Evolutionary conservation across 2,888 invertebrate species (phyloP), one percentile per base, ranked within the genome.

Genomic region (Caenorhabditis sulstoni): DNA sequence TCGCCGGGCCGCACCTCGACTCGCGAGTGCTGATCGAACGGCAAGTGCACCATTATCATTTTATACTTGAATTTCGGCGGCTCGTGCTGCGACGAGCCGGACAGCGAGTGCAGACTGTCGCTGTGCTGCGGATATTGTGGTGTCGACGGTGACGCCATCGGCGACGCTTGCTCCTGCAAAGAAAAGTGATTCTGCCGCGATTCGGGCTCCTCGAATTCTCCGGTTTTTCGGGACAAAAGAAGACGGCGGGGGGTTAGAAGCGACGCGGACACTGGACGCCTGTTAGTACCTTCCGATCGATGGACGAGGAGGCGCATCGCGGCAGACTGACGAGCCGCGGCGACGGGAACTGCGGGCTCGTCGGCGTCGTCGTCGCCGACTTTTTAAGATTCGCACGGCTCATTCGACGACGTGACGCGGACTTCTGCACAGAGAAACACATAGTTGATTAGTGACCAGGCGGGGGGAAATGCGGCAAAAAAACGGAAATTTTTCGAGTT

Each of bases 21-120:
- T 53, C 83, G 85, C 11, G 88, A 88, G 65, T 90, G 90, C 73
- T 89, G 89, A 61, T 86, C 86, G 67, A 90, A 90, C 14, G 90
- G 90, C 52, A 90, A 81, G 82, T 90, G 88, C 8, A 90, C 83
- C 55, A 83, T 79, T 52, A 90, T 84, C 66, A 89, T 73, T 55
- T 82, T 80, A 68, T 74, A 70, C 16, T 71, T 81, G 50, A 66
- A 64, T 18, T 57, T 75, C 2, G 59, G 59, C 11, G 55, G 66
- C n/a, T 80, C 70, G 20, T 67, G 57, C 37, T 39, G 47, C 44
- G 70, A 29, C 20, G 35, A 53, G 11, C 65, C 73, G n/a, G 59
- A 62, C 18, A 80, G 45, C 22, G 75, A 75, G 49, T 79, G 79
- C 23, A 79, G 62, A 66, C 75, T 79, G 49, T 79, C 79, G 50